phyloP scores from a whole-genome alignment of 2,797 vertebrate species.

The Toxotes lorentzi region DNA sequence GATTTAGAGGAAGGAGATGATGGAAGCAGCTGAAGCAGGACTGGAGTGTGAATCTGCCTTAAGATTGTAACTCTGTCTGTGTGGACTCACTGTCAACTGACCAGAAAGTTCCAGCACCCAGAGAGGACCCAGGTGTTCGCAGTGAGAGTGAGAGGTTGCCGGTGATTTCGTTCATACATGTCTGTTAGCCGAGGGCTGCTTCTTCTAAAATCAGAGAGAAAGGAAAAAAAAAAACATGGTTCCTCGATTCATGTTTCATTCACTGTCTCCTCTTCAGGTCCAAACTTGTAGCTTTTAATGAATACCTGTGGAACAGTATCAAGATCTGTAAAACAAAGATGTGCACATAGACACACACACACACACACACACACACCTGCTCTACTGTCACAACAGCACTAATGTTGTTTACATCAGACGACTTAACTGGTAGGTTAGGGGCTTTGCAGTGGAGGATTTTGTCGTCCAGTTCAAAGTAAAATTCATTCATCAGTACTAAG shows the following conservation, averaged over 20 bases:
- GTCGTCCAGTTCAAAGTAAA: conserved; percentile 36
- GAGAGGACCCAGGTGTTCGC: conserved; percentile 55
- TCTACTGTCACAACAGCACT: conserved; percentile 33
- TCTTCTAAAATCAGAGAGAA: conserved; percentile 61
- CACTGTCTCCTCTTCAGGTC: conserved; percentile 73
- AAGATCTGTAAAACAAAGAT: conserved; percentile 36
- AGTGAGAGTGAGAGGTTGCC: conserved; percentile 40
- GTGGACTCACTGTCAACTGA: not conserved
- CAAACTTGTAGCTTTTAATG: conserved; percentile 76
- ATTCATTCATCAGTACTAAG: conserved; percentile 13
- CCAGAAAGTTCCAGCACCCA: not conserved
- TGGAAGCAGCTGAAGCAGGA: not conserved
- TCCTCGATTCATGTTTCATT: conserved; percentile 75
- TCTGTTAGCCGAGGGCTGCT: conserved; percentile 63
- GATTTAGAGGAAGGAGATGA: not conserved
- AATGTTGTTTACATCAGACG: conserved; percentile 14
- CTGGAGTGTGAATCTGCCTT: not conserved
- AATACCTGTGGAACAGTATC: conserved; percentile 66
- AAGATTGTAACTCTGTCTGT: not conserved
- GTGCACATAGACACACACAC: conserved; percentile 33
- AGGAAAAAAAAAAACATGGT: conserved; percentile 24
- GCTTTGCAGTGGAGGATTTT: conserved; percentile 18
- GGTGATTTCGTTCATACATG: conserved; percentile 74
- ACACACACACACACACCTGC: conserved; percentile 21
- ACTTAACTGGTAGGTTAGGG: not conserved